These are phyloP conservation scores for Cerastis leucographa DNA, from an alignment of 2,888 invertebrate genomes.

Conservation along the genomic window DNA sequence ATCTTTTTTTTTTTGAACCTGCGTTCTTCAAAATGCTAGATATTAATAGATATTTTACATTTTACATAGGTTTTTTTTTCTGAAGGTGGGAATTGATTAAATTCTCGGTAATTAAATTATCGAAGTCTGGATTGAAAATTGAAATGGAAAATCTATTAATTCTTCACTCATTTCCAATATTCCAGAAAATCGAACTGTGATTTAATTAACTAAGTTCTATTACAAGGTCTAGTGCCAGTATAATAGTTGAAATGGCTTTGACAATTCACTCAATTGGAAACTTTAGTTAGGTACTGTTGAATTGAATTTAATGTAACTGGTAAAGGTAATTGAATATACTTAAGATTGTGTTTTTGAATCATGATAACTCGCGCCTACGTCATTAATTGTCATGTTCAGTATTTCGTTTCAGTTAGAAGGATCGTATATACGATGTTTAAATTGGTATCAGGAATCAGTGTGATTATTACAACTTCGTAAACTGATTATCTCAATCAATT, in stretches of 20 bases:
- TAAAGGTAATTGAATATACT: neutral
- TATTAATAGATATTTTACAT: neutral
- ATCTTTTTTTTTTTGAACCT: neutral
- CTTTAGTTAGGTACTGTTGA: neutral
- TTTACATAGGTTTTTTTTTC: neutral
- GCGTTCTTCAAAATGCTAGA: neutral
- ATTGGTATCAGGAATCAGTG: neutral
- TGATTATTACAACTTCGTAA: neutral
- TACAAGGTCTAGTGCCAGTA: conserved; percentile 3
- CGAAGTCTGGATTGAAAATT: conserved; percentile 14
- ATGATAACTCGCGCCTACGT: neutral
- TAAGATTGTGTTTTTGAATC: neutral
- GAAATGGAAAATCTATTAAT: conserved; percentile 31
- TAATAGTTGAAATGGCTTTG: conserved; percentile 22
- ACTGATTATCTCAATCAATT: neutral
- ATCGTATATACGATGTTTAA: neutral
- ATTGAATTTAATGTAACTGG: conserved; percentile 6
- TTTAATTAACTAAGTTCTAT: conserved; percentile 48
- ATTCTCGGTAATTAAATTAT: neutral
- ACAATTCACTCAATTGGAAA: conserved; percentile 8
- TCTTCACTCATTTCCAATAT: conserved; percentile 27
- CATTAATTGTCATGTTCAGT: neutral
- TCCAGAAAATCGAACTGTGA: conserved; percentile 25
- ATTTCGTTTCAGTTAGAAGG: neutral
- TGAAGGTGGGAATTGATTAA: neutral